These are phyloP conservation scores for Cryptoprocta ferox DNA, from an alignment of 2,797 vertebrate genomes.

Conservation along the genomic window DNA sequence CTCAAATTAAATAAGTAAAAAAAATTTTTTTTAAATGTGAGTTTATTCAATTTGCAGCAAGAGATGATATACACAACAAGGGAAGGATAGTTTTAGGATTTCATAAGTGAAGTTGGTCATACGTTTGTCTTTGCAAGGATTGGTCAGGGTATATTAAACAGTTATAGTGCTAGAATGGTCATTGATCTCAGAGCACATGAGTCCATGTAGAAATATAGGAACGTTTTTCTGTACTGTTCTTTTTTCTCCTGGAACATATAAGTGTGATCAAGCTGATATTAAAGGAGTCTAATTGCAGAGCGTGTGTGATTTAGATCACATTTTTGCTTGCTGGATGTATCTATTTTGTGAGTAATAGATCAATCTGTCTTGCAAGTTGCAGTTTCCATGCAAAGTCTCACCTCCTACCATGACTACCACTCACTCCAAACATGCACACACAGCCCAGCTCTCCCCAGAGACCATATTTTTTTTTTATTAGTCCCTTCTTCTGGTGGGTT, in stretches of 20 bases:
- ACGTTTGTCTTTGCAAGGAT: neutral
- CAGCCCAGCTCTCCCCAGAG: neutral
- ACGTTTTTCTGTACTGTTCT: neutral
- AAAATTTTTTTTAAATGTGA: no score
- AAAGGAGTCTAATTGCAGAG: neutral
- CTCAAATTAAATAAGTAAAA: no score
- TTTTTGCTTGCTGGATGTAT: neutral
- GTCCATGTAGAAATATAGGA: neutral
- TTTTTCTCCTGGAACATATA: neutral
- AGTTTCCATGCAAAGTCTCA: neutral
- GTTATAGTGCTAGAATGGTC: neutral
- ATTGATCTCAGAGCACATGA: neutral
- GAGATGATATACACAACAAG: neutral
- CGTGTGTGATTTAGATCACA: neutral
- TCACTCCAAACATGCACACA: neutral
- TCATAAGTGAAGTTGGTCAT: neutral
- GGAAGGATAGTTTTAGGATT: slow-evolving; percentile 12
- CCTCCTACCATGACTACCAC: neutral
- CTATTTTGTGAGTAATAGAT: neutral
- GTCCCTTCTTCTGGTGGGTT: neutral
- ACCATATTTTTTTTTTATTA: neutral
- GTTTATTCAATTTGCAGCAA: neutral
- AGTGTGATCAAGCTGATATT: neutral
- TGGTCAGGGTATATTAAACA: neutral
- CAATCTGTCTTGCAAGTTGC: neutral